Percentiles rank a stretch among this genome's conserved stretches.
phyloP scores from a whole-genome alignment of 2,888 invertebrate species.

The Papilio protenor region DNA sequence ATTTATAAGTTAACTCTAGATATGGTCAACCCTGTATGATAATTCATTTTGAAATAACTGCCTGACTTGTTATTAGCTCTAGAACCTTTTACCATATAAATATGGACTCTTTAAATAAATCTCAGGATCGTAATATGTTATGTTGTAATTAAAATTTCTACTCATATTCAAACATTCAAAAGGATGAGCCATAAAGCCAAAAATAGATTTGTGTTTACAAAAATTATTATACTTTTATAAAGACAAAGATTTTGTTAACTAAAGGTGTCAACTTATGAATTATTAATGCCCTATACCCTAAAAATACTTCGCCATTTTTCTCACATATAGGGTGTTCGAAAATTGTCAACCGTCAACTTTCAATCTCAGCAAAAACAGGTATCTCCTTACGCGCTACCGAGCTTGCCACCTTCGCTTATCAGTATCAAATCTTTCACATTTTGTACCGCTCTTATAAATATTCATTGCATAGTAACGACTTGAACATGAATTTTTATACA shows the following conservation, averaged over 20 bases:
- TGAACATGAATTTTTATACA: slow-evolving; percentile 69
- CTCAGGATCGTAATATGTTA: background rate
- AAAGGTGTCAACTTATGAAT: slow-evolving; percentile 36
- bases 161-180: too few relatives aligned
- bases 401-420: slow-evolving; percentile 58
- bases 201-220: background rate
- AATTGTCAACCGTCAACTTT: slow-evolving; percentile 35
- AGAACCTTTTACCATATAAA: background rate
- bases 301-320: slow-evolving; percentile 12
- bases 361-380: slow-evolving; percentile 58
- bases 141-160: background rate
- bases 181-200: background rate
- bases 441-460: slow-evolving; percentile 65
- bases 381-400: slow-evolving; percentile 53
- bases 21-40: slow-evolving; percentile 3
- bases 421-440: slow-evolving; percentile 65
- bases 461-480: slow-evolving; percentile 63
- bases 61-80: background rate
- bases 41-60: slow-evolving; percentile 6
- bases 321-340: slow-evolving; percentile 25
- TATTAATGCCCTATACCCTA: slow-evolving; percentile 7
- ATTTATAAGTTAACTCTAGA: background rate
- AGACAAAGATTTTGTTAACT: background rate
- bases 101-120: slow-evolving; percentile 1
- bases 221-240: background rate